These are phyloP conservation scores for Rhamphomyia laevipes DNA, from an alignment of 2,888 invertebrate genomes.

Conservation along the genomic window DNA sequence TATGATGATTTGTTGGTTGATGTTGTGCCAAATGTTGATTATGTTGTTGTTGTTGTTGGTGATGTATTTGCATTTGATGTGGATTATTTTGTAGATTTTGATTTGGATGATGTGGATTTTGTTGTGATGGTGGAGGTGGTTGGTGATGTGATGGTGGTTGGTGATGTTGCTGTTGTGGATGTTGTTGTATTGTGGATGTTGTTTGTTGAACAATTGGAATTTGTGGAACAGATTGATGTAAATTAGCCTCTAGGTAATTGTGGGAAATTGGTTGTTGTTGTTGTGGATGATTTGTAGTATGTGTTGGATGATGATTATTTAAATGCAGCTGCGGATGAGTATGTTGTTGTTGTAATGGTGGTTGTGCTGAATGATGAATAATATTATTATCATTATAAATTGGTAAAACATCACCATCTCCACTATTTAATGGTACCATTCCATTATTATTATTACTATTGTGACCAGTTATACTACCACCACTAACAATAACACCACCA, in stretches of 20 bases:
- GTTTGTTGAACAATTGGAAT: slow-evolving; percentile 2
- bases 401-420: background rate
- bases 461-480: slow-evolving; percentile 14
- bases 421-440: background rate
- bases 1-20: slow-evolving; percentile 11
- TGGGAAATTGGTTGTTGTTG: slow-evolving; percentile 10
- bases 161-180: slow-evolving; percentile 6
- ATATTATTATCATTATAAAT: background rate
- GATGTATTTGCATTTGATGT: background rate
- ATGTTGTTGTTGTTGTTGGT: slow-evolving; percentile 5
- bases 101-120: slow-evolving; percentile 9
- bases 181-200: slow-evolving; percentile 3
- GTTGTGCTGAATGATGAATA: background rate
- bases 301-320: background rate
- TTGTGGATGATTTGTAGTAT: slow-evolving; percentile 11
- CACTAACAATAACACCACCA: slow-evolving; percentile 7
- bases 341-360: background rate
- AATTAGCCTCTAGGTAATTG: slow-evolving; percentile 7
- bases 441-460: slow-evolving; percentile 13
- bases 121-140: background rate
- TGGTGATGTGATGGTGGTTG: background rate
- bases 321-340: background rate
- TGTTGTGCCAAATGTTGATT: slow-evolving; percentile 9
- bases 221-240: slow-evolving; percentile 7
- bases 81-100: background rate